Percentiles rank a stretch among this genome's conserved stretches.
Evolutionary conservation across 1,140 invertebrate genomes (phyloP).

Genomic region (Ditylenchus dipsaci): DNA sequence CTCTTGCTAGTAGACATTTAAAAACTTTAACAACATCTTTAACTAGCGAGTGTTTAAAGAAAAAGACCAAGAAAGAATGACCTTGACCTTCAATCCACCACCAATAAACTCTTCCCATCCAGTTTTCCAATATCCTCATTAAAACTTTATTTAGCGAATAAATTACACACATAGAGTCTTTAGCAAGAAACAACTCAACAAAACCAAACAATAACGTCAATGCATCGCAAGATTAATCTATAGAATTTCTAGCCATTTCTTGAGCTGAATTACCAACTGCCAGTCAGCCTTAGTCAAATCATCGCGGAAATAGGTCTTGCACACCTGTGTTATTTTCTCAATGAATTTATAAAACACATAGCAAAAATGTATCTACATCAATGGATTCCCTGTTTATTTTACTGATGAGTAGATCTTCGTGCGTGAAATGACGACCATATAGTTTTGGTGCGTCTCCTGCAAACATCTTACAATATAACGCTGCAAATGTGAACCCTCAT

Average conservation of each 20-base stretch:
- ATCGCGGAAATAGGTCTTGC: constrained; percentile 96
- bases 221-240: background rate
- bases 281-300: constrained; percentile 92
- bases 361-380: constrained; percentile 63
- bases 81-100: no score
- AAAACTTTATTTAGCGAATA: constrained; percentile 7
- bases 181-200: background rate
- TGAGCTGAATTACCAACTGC: constrained; percentile 94
- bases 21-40: no score
- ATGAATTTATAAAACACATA: no score
- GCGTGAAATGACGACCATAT: constrained; percentile 94
- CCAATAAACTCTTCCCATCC: no score
- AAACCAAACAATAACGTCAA: background rate
- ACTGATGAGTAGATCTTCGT: constrained; percentile 86
- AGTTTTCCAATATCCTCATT: background rate
- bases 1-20: no score
- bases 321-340: constrained; percentile 63
- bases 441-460: constrained; percentile 90
- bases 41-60: no score
- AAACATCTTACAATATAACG: no score
- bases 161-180: background rate
- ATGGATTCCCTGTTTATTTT: constrained; percentile 92
- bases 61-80: no score
- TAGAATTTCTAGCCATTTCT: constrained; percentile 88
- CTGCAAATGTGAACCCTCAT: no score